Conservation (phyloP, 2,797 vertebrate genomes). For the Syndactyla subalaris region DNA sequence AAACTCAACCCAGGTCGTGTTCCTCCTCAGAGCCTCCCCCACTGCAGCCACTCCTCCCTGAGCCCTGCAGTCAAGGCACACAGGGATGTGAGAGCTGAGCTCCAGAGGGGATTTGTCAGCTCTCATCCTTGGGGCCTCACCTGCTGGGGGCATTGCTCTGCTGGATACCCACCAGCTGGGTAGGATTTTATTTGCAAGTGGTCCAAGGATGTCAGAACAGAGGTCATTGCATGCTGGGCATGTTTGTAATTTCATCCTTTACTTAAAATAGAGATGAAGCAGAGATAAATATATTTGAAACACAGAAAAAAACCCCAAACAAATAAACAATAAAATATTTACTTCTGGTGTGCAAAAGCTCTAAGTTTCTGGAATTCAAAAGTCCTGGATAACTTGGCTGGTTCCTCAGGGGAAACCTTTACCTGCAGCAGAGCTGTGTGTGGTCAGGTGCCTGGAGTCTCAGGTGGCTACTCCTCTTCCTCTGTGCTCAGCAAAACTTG, state of each 20-base stretch:
- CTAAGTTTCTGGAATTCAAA: not conserved
- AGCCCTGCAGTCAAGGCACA: not conserved
- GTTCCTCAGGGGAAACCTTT: not conserved
- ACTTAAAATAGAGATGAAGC: not conserved
- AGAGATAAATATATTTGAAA: not conserved
- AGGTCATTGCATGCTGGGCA: not conserved
- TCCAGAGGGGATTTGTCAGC: not conserved
- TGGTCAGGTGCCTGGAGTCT: not conserved
- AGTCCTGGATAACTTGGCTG: no score
- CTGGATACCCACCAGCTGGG: not conserved
- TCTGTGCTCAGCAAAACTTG: not conserved
- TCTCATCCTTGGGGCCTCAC: not conserved
- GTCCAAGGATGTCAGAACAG: not conserved
- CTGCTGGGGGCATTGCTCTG: not conserved
- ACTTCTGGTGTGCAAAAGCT: not conserved
- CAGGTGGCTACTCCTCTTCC: not conserved
- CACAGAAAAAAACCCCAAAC: not conserved
- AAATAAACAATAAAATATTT: not conserved
- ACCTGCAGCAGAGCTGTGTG: rapidly evolving
- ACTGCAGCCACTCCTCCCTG: not conserved
- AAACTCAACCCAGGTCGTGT: not conserved
- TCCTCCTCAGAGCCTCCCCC: not conserved
- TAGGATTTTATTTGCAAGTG: not conserved
- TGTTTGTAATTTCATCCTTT: not conserved
- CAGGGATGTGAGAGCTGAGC: not conserved